Evolutionary conservation across 1,140 invertebrate species (phyloP), one percentile per base, ranked within the genome.

Genomic region (Zaprionus tsacasi): DNA sequence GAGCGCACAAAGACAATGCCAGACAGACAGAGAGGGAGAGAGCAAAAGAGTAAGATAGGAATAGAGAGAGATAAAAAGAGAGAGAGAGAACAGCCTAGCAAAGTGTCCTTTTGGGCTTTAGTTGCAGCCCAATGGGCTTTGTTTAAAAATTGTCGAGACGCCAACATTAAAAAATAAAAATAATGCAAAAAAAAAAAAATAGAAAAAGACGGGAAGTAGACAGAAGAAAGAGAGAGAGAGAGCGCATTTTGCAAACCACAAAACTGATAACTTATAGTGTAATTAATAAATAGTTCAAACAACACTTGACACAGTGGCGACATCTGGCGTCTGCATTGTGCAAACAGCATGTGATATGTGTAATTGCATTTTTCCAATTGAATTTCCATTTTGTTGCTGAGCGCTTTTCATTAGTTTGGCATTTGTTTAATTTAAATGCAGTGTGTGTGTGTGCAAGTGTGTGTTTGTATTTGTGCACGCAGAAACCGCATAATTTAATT

Each of bases 401-500:
- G 38, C 5, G 67, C 25, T 67, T 67, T 77, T 73, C 78, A 81
- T 78, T 82, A 82, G 68, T 70, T 79, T 6, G 33, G 45, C 70
- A 54, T 75, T 55, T 70, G 61, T 60, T 71, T 75, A 55, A 72
- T 55, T 36, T 68, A 8, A 58, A 40, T 57, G 59, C 59, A 35
- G 60, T 30, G 33, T 61, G 15, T 66, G 38, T 40, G 36, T 57
- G 36, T 66, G 55, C 43, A 30, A 55, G 27, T 56, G 56, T 65
- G 59, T 54, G 48, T 70, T 21, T 21, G 27, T 30, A 30, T 30
- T 30, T 30, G 3, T 30, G 27, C 27, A 59, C 65, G 65, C 60
- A 58, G 59, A 81, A 78, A 87, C 83, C 83, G 83, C 83, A 87
- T 87, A 82, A 87, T 87, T 87, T 88, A 77, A 87, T 87, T 87